phyloP scores from a whole-genome alignment of 37 sponge, comb jelly and placozoan species.

The Axinella damicornis region DNA sequence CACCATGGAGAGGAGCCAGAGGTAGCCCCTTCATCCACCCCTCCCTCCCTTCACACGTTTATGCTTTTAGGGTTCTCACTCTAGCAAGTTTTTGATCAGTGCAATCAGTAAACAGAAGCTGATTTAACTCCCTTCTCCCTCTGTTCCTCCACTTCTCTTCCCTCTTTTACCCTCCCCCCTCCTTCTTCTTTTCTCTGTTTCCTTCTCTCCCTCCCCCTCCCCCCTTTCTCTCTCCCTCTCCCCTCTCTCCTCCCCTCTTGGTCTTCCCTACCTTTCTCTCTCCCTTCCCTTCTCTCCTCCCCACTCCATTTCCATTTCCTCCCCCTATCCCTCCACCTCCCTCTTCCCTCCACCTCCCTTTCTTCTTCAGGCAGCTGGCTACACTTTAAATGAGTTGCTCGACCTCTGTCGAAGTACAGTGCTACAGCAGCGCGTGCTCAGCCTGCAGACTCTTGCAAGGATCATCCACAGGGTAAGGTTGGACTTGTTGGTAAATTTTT shows the following conservation, averaged over 20 bases:
- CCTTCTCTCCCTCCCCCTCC: not conserved
- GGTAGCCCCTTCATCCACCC: conserved; percentile 7
- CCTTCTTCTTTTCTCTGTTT: not conserved
- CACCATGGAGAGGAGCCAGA: conserved; percentile 93
- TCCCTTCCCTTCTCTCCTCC: too few species aligned
- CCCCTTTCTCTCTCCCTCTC: not conserved
- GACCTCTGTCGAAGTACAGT: conserved; percentile 75
- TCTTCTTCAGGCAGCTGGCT: conserved; percentile 83
- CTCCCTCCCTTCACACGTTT: too few species aligned
- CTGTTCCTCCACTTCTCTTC: too few species aligned
- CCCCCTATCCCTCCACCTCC: not conserved
- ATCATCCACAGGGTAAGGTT: conserved; percentile 52
- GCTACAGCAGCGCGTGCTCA: conserved; percentile 79
- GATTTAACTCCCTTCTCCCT: too few species aligned
- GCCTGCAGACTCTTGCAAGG: conserved; percentile 64
- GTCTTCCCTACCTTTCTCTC: too few species aligned
- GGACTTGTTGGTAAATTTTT: too few species aligned
- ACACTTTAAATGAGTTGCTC: conserved; percentile 83
- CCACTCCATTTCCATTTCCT: not conserved
- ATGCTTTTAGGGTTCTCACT: too few species aligned
- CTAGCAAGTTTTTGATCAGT: too few species aligned
- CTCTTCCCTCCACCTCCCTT: not conserved
- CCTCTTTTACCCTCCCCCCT: too few species aligned
- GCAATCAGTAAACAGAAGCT: too few species aligned
- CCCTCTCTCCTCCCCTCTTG: too few species aligned